Percentiles rank a stretch among this genome's conserved stretches.
phyloP scores from a whole-genome alignment of 2,797 vertebrate species.

The Sebastes hopkinsi region DNA sequence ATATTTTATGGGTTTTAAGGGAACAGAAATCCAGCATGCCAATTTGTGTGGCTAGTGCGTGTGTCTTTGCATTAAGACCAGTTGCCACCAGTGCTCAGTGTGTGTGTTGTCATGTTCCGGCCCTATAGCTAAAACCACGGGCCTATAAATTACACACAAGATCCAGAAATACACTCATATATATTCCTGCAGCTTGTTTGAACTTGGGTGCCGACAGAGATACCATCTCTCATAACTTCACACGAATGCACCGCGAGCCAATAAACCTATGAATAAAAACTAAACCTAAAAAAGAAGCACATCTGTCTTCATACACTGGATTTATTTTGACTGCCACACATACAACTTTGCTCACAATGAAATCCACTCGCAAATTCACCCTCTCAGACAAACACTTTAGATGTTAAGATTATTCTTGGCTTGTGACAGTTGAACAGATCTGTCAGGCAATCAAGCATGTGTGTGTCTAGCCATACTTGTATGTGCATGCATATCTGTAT shows the following conservation, averaged over 20 bases:
- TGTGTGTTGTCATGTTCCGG: conserved; percentile 41
- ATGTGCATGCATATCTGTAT: conserved; percentile 16
- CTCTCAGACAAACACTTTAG: conserved; percentile 22
- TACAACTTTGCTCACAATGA: conserved; percentile 6
- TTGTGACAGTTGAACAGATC: conserved; percentile 29
- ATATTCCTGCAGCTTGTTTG: conserved; percentile 51
- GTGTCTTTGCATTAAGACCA: conserved; percentile 21
- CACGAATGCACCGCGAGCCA: conserved; percentile 12
- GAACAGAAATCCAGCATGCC: background rate
- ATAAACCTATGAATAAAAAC: conserved; percentile 31
- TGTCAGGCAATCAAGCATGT: conserved; percentile 26
- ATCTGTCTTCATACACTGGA: conserved; percentile 13
- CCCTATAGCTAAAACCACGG: conserved; percentile 45
- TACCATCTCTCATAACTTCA: conserved; percentile 16
- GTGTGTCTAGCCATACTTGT: background rate
- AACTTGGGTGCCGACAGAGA: conserved; percentile 40
- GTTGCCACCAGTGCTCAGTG: conserved; percentile 50
- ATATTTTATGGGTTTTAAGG: background rate
- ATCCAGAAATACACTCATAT: conserved; percentile 58
- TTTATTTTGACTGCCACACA: conserved; percentile 30
- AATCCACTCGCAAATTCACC: conserved; percentile 21
- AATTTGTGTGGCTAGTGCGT: conserved; percentile 12
- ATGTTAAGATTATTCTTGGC: conserved; percentile 34
- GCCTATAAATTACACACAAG: conserved; percentile 62
- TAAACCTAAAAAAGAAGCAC: background rate